A percentile compares a stretch with the other conserved stretches of the same genome.
These are phyloP conservation scores for Caretta caretta DNA, from an alignment of 2,113 vertebrate genomes.

Conservation along the genomic window DNA sequence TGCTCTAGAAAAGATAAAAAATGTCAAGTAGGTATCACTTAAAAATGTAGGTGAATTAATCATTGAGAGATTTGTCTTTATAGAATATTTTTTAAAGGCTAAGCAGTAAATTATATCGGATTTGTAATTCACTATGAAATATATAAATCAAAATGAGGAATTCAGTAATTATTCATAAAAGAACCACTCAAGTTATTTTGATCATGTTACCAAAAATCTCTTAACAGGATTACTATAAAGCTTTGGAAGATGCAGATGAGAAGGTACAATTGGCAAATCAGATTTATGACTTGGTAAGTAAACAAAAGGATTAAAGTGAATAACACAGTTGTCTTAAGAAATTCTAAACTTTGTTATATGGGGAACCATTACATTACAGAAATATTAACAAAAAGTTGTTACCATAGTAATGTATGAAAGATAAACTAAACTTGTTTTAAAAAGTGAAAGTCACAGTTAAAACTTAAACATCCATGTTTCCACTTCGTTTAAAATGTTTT, in stretches of 20 bases:
- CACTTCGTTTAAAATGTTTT: not conserved
- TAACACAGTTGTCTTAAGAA: not conserved
- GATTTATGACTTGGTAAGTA: constrained; percentile 98
- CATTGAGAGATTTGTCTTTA: not conserved
- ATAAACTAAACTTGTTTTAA: not conserved
- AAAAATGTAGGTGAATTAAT: not conserved
- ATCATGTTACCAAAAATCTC: not conserved
- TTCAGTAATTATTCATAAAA: not conserved
- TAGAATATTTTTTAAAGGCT: not conserved
- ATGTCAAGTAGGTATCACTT: not conserved
- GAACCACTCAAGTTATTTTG: not conserved
- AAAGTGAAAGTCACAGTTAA: not conserved
- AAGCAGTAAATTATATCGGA: not conserved
- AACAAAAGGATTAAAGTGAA: not conserved
- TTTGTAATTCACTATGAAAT: not conserved
- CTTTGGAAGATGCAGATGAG: constrained; percentile 98
- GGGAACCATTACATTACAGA: not conserved
- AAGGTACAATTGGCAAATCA: constrained; percentile 99
- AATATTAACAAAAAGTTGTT: not conserved
- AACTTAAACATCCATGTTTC: not conserved
- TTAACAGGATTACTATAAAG: constrained; percentile 97
- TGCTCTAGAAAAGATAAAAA: not conserved
- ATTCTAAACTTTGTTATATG: not conserved
- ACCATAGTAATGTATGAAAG: not conserved
- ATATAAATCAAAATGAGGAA: not conserved